Evolutionary conservation across 2,113 vertebrate species (phyloP).

Genomic region (Macaca fascicularis): DNA sequence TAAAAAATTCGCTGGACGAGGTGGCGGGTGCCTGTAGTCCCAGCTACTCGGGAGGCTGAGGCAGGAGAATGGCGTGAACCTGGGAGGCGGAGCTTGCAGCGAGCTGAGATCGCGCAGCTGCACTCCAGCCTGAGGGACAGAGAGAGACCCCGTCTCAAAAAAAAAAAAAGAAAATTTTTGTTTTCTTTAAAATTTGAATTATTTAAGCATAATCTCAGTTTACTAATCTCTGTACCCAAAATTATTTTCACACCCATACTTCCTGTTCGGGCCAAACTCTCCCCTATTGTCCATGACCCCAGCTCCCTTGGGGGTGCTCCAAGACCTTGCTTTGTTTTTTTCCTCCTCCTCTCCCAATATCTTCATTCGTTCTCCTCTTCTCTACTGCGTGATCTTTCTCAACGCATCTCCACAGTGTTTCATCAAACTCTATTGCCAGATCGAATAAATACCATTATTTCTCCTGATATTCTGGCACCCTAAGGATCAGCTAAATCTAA

Average conservation of each 20-base stretch:
- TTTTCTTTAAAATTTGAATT: neutral
- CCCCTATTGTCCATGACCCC: neutral
- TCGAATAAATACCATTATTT: neutral
- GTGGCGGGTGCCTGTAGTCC: no score
- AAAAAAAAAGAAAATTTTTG: neutral
- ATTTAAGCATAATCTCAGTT: neutral
- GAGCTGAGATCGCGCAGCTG: no score
- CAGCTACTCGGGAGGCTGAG: no score
- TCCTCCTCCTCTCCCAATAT: neutral
- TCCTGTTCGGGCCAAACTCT: neutral
- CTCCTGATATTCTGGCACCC: neutral
- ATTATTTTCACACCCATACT: neutral
- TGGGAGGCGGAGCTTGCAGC: no score
- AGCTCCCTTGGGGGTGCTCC: neutral
- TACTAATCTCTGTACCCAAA: neutral
- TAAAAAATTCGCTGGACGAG: no score
- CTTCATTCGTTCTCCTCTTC: neutral
- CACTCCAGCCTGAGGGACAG: no score
- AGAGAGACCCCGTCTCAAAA: no score
- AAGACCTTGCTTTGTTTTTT: neutral
- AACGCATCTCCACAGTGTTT: neutral
- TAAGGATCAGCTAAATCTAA: neutral
- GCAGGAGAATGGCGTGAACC: no score
- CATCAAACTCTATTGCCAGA: neutral
- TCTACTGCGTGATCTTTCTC: neutral